phyloP scores from a whole-genome alignment of 2,113 vertebrate genomes.

The Halichoerus grypus region DNA sequence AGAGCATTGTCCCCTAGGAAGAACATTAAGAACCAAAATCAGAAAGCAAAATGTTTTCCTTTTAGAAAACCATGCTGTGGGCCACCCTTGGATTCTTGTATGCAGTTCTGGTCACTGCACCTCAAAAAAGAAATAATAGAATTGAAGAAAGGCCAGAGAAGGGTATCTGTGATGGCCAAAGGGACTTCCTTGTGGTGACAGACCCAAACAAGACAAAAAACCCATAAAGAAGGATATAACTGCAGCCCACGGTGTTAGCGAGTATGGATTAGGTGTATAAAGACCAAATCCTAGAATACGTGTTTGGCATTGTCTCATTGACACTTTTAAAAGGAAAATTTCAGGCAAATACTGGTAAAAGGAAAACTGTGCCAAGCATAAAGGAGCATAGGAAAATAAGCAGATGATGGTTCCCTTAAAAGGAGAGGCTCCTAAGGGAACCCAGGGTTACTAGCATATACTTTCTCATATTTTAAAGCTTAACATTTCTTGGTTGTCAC shows the following conservation, averaged over 20 bases:
- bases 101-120: neutral
- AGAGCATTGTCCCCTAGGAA: neutral
- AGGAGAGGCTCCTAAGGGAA: neutral
- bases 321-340: conserved; percentile 38
- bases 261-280: neutral
- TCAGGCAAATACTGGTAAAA: conserved; percentile 1
- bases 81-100: neutral
- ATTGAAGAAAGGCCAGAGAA: neutral
- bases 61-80: neutral
- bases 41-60: neutral
- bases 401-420: neutral
- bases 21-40: neutral
- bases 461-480: neutral
- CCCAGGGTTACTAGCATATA: neutral
- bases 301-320: neutral
- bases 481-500: neutral
- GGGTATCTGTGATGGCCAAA: neutral
- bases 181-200: neutral
- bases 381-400: neutral
- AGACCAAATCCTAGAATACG: neutral
- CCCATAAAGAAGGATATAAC: neutral
- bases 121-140: conserved; percentile 29
- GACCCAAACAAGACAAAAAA: conserved; percentile 36
- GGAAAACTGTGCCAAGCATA: conserved; percentile 29
- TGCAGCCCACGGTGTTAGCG: neutral